These are phyloP conservation scores for Hemicentrotus pulcherrimus DNA, from an alignment of 35 echinoderm and acorn worm species.

Conservation along the genomic window DNA sequence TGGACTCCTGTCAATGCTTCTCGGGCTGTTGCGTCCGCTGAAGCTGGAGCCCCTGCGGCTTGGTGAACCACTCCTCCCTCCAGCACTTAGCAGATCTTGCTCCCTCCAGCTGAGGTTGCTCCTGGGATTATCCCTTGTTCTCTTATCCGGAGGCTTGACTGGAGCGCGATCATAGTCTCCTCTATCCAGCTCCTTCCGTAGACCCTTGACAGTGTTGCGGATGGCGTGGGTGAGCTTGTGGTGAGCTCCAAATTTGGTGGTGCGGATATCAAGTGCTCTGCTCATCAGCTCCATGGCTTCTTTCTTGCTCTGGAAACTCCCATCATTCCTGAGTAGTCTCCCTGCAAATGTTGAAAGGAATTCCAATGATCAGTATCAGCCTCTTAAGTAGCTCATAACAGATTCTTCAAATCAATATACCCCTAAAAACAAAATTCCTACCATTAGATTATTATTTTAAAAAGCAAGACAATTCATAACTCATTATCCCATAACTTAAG, in stretches of 20 bases:
- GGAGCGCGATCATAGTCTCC: conserved; percentile 71
- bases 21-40: background rate
- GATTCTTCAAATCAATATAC: too few relatives aligned
- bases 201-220: conserved; percentile 55
- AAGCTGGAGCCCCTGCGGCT: background rate
- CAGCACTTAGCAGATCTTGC: conserved; percentile 57
- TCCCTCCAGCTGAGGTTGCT: conserved; percentile 83
- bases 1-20: background rate
- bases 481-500: too few relatives aligned
- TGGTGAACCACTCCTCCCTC: conserved; percentile 43
- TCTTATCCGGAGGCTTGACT: conserved; percentile 61
- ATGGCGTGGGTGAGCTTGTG: conserved; percentile 77
- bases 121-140: conserved; percentile 48
- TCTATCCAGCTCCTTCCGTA: conserved; percentile 65
- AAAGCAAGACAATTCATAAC: too few relatives aligned
- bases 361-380: background rate
- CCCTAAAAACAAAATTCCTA: too few relatives aligned
- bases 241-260: conserved; percentile 70
- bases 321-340: conserved; percentile 70
- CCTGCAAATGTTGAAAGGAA: conserved; percentile 35
- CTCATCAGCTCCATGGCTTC: conserved; percentile 72
- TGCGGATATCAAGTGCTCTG: conserved; percentile 77
- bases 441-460: too few relatives aligned
- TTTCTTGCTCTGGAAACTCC: conserved; percentile 74
- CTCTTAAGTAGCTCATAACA: too few relatives aligned